Evolutionary conservation across 2,113 vertebrate genomes (phyloP).

Genomic region (Sylvietta virens): DNA sequence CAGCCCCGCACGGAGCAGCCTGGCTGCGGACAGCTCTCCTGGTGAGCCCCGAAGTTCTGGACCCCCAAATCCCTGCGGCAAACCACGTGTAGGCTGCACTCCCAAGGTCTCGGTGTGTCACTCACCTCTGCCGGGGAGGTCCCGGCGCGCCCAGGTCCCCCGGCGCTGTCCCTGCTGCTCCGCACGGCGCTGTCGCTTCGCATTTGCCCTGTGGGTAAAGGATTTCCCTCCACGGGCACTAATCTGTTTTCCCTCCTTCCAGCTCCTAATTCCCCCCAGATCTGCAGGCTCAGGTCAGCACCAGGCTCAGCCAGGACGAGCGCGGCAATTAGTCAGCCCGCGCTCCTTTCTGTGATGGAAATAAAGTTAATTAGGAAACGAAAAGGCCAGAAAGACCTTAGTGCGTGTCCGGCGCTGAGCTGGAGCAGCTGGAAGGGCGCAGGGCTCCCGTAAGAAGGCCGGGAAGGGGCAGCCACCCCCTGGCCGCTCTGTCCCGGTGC

Average conservation of each 20-base stretch:
- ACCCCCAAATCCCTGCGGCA: not conserved
- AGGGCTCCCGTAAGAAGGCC: not conserved
- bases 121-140: accelerated
- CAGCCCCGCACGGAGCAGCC: not conserved
- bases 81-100: accelerated
- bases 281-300: not conserved
- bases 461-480: not conserved
- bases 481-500: not conserved
- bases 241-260: slow-evolving; percentile 36
- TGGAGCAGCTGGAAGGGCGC: not conserved
- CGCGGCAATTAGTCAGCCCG: not conserved
- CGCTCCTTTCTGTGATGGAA: not conserved
- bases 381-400: not conserved
- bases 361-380: not conserved
- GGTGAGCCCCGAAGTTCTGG: accelerated
- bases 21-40: not conserved
- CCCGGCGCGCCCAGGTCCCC: not conserved
- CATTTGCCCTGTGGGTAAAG: not conserved
- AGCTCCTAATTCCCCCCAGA: slow-evolving; percentile 32
- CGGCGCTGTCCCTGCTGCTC: not conserved
- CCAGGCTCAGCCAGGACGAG: not conserved
- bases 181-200: not conserved
- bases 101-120: not conserved
- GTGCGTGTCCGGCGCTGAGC: not conserved
- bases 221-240: not conserved